Conservation (phyloP, 2,113 vertebrate genomes). For the Myotis lucifugus region DNA sequence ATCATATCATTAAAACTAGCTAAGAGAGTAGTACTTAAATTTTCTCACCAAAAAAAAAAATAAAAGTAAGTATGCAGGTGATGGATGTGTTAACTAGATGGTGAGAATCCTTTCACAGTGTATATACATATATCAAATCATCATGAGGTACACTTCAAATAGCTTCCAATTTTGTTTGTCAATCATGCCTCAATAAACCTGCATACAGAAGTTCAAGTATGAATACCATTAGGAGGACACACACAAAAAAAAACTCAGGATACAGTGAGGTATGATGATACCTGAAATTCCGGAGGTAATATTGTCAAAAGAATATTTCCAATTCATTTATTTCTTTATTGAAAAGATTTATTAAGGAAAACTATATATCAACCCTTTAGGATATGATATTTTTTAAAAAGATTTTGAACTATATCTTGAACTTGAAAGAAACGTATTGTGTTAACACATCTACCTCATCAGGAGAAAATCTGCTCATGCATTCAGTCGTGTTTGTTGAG, state of each 20-base stretch:
- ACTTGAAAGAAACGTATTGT: neutral
- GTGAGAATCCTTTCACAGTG: neutral
- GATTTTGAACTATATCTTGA: neutral
- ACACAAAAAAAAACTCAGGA: neutral
- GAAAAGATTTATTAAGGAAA: constrained; percentile 3
- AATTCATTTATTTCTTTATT: neutral
- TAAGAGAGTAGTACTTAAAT: neutral
- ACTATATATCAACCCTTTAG: neutral
- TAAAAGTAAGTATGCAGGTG: neutral
- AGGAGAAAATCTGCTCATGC: neutral
- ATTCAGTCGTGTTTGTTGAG: neutral
- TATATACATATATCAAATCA: neutral
- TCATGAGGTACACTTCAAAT: neutral
- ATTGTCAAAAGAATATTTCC: neutral
- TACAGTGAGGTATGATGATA: neutral
- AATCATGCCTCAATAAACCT: neutral
- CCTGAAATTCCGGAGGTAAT: neutral
- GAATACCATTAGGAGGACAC: neutral
- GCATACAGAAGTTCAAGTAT: neutral
- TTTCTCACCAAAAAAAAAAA: neutral
- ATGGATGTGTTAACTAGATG: neutral
- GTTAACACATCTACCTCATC: neutral
- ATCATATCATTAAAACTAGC: neutral
- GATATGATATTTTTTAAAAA: neutral
- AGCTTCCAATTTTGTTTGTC: neutral